Evolutionary conservation across 1,140 invertebrate genomes (phyloP).

Genomic region (Riptortus pedestris): DNA sequence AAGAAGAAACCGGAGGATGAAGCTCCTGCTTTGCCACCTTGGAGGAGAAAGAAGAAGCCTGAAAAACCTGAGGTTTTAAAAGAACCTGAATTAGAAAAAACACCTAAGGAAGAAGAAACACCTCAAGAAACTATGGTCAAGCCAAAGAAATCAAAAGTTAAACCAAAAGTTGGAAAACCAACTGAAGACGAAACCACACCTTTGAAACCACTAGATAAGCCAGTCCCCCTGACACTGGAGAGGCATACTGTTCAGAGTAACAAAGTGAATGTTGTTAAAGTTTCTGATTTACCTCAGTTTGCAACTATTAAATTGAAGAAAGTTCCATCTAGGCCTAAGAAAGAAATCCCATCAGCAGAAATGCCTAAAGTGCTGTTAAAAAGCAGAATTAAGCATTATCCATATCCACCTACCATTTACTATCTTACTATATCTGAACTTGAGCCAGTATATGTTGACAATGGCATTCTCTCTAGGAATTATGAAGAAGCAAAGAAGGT

Average conservation of each 20-base stretch:
- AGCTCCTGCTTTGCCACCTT: neutral
- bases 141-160: conserved; percentile 4
- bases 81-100: neutral
- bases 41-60: conserved; percentile 3
- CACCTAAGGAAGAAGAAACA: neutral
- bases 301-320: conserved; percentile 54
- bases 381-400: conserved; percentile 47
- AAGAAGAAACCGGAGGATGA: neutral
- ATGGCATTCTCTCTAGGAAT: conserved; percentile 56
- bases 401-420: conserved; percentile 38
- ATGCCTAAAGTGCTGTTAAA: conserved; percentile 54
- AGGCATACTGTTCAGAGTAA: conserved; percentile 39
- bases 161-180: conserved; percentile 28
- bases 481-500: conserved; percentile 53
- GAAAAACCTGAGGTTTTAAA: neutral
- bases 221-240: conserved; percentile 31
- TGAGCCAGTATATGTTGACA: conserved; percentile 39
- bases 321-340: conserved; percentile 39
- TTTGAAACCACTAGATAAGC: neutral
- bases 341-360: conserved; percentile 36
- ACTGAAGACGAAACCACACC: conserved; percentile 11
- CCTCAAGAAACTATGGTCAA: conserved; percentile 13
- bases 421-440: conserved; percentile 31
- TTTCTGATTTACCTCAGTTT: conserved; percentile 45
- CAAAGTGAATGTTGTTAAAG: conserved; percentile 38